These are phyloP conservation scores for Coelogynopora nodosa DNA, from an alignment of 2,888 invertebrate genomes.

Conservation along the genomic window DNA sequence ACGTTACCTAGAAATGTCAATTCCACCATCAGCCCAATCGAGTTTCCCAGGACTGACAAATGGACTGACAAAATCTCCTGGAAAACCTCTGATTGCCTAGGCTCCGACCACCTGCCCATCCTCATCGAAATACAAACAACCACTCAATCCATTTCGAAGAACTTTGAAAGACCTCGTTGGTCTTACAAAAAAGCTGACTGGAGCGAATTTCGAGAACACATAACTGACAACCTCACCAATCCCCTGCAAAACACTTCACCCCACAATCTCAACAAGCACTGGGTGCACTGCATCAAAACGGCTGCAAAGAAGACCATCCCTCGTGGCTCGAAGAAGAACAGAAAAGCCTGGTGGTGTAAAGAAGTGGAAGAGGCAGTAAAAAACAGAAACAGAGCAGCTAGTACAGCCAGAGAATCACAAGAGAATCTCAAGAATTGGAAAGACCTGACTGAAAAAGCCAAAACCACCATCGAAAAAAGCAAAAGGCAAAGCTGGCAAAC, in stretches of 20 bases:
- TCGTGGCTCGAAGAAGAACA: background rate
- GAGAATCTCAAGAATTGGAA: slow-evolving; percentile 8
- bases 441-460: slow-evolving; percentile 17
- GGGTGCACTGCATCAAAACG: background rate
- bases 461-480: slow-evolving; percentile 7
- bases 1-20: too few species aligned
- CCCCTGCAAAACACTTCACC: background rate
- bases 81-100: background rate
- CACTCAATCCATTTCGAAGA: background rate
- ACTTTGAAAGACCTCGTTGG: slow-evolving; percentile 1
- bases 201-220: background rate
- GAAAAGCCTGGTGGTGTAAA: slow-evolving; percentile 24
- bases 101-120: slow-evolving; percentile 16
- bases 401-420: slow-evolving; percentile 13
- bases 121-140: slow-evolving; percentile 12
- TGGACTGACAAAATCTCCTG: background rate
- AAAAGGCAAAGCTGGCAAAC: slow-evolving; percentile 14
- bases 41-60: too few species aligned
- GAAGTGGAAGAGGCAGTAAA: background rate
- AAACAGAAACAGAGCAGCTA: slow-evolving; percentile 8
- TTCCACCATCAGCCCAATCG: too few species aligned
- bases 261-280: slow-evolving; percentile 6
- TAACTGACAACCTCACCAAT: background rate
- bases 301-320: slow-evolving; percentile 13
- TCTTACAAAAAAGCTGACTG: slow-evolving; percentile 25